A percentile compares a stretch with the other conserved stretches of the same genome.
These are phyloP conservation scores for Threskiornis aethiopicus DNA, from an alignment of 2,797 vertebrate species.

Conservation along the genomic window DNA sequence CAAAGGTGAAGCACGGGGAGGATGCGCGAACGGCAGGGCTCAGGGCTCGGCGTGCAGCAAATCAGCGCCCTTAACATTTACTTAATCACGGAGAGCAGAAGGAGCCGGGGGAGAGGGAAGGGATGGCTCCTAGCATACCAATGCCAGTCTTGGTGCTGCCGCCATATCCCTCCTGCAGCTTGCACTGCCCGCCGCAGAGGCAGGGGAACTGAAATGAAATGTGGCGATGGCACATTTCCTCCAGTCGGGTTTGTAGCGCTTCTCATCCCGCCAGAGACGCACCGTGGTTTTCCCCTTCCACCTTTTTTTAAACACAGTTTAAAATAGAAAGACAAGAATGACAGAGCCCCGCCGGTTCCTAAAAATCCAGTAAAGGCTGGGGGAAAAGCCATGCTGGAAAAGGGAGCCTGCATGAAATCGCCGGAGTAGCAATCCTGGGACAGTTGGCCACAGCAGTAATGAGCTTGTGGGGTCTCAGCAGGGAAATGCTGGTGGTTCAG, in stretches of 20 bases:
- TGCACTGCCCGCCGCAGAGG: not conserved
- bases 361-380: not conserved
- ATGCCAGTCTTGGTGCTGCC: not conserved
- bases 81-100: not conserved
- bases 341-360: not conserved
- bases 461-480: not conserved
- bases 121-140: not conserved
- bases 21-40: not conserved
- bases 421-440: not conserved
- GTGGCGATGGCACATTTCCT: fast-evolving
- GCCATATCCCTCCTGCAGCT: not conserved
- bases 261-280: fast-evolving
- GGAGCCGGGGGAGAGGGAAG: not conserved
- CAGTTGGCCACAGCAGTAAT: not conserved
- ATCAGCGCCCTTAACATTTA: not conserved
- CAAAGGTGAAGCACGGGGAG: fast-evolving
- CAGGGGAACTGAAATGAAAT: not conserved
- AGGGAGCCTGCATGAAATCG: not conserved
- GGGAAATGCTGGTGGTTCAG: not conserved
- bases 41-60: not conserved
- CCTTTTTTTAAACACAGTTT: not conserved
- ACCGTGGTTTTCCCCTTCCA: not conserved
- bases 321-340: not conserved
- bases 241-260: fast-evolving
- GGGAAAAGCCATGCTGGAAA: not conserved